Evolutionary conservation across 2,797 vertebrate species (phyloP).

Genomic region (Argya squamiceps): DNA sequence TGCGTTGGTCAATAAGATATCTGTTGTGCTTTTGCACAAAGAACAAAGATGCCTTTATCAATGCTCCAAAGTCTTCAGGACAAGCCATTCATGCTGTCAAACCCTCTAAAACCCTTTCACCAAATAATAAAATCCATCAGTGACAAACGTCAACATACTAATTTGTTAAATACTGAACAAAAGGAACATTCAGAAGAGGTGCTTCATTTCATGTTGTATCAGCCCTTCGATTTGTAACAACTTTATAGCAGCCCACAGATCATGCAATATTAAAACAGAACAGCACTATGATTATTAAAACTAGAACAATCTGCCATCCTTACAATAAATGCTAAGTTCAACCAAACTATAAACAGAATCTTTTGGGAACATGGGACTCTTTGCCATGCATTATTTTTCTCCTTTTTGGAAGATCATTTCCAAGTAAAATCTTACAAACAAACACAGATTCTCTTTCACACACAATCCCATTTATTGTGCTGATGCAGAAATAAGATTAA

Average conservation of each 20-base stretch:
- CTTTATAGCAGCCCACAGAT: slow-evolving; percentile 69
- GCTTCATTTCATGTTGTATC: slow-evolving; percentile 82
- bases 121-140: slow-evolving; percentile 90
- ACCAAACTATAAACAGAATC: slow-evolving; percentile 20
- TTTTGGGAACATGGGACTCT: neutral
- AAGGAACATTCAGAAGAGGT: slow-evolving; percentile 85
- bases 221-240: slow-evolving; percentile 78
- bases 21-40: slow-evolving; percentile 88
- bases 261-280: slow-evolving; percentile 73
- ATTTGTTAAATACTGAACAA: slow-evolving; percentile 85
- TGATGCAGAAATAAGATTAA: slow-evolving; percentile 23
- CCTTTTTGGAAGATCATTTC: slow-evolving; percentile 12
- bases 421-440: slow-evolving; percentile 21
- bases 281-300: slow-evolving; percentile 54
- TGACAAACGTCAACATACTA: slow-evolving; percentile 92
- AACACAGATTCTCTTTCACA: neutral
- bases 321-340: slow-evolving; percentile 20
- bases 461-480: neutral
- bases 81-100: slow-evolving; percentile 82
- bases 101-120: slow-evolving; percentile 77
- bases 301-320: slow-evolving; percentile 56
- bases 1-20: slow-evolving; percentile 81
- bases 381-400: neutral
- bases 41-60: slow-evolving; percentile 94
- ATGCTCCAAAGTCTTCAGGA: slow-evolving; percentile 79